Conservation (phyloP, 2,888 invertebrate genomes). For the Toxonevra muliebris region DNA sequence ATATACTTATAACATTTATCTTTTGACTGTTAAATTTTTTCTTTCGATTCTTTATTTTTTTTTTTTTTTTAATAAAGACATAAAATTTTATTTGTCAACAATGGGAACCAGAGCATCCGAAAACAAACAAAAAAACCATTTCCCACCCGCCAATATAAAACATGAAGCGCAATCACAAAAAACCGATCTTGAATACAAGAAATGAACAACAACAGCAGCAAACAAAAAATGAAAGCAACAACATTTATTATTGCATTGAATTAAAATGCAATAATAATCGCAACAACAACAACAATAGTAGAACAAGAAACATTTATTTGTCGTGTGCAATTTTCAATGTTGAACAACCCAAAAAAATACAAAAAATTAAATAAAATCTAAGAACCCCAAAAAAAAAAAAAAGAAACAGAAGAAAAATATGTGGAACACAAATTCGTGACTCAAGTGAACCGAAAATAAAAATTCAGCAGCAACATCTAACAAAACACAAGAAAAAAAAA, state of each 20-base stretch:
- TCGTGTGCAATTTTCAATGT: slow-evolving; percentile 46
- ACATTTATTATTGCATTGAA: slow-evolving; percentile 49
- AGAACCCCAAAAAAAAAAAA: slow-evolving; percentile 35
- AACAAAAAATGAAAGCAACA: slow-evolving; percentile 2
- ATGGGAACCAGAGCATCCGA: slow-evolving; percentile 53
- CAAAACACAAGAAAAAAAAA: slow-evolving; percentile 27
- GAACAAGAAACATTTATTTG: slow-evolving; percentile 40
- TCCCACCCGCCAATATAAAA: slow-evolving; percentile 46
- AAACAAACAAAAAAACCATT: slow-evolving; percentile 32
- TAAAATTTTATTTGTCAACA: slow-evolving; percentile 44
- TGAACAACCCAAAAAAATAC: slow-evolving; percentile 21
- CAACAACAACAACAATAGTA: slow-evolving; percentile 24
- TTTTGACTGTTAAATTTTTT: too few species aligned
- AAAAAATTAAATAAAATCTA: slow-evolving; percentile 44
- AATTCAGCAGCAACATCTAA: slow-evolving; percentile 25
- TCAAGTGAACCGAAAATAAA: slow-evolving; percentile 57
- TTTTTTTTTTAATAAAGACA: slow-evolving; percentile 46
- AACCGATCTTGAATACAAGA: slow-evolving; percentile 39
- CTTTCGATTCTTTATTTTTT: too few species aligned
- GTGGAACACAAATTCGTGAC: slow-evolving; percentile 49
- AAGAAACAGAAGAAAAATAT: slow-evolving; percentile 38
- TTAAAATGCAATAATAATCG: slow-evolving; percentile 53
- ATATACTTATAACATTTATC: too few species aligned
- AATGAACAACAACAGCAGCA: slow-evolving; percentile 5
- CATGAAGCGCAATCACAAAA: slow-evolving; percentile 12